Base-by-base conservation (phyloP, 2,888 invertebrate species). In the Nycteola revayana region DNA sequence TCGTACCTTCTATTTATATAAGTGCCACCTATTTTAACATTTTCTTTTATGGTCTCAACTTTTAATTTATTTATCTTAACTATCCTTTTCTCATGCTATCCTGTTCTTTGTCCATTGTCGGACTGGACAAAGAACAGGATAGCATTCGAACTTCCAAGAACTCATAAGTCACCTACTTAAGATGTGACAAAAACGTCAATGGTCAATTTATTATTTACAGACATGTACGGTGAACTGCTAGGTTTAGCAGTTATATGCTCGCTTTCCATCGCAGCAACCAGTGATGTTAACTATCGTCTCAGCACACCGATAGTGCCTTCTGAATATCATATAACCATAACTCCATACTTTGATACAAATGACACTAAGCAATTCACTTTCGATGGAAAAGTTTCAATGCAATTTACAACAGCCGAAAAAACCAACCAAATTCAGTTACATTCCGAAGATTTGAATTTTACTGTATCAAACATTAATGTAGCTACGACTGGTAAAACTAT, bases 321-420 rank as follows among this genome's bases (percentile, higher is more conserved):
- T 2, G 66, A 73, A 1, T 94, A 93, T 47, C 72, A 84, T 0
- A 70, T 93, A 1, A 57, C 71, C 0, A 67, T 93, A 2, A 78
- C 71, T 0, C 92, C 92, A 1, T 83, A 89, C 44, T 84, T 92
- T 3, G 72, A 87, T 1, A 84, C 85, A 1, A 68, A 64, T 1
- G 66, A 84, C 28, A 67, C 61, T 0, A 66, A 44, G 22, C 72
- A 67, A 0, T 90, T 90, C 47, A 81, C 75, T 0, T 91, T 90
- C 38, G 66, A 76, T 2, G 92, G 91, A 7, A 71, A 68, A 50
- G 86, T 90, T 0, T 63, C 59, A 9, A 90, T 92, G 7, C 64
- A 56, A 1, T 66, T 89, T 1, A 67, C 63, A 1, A 73, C 77
- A 0, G 55, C 57, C 10, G 42, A 43, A 0, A 58, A 40, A 4